Percentiles rank a stretch among this genome's conserved stretches.
Conservation (phyloP, 2,113 vertebrate genomes). For the Suricata suricatta region DNA sequence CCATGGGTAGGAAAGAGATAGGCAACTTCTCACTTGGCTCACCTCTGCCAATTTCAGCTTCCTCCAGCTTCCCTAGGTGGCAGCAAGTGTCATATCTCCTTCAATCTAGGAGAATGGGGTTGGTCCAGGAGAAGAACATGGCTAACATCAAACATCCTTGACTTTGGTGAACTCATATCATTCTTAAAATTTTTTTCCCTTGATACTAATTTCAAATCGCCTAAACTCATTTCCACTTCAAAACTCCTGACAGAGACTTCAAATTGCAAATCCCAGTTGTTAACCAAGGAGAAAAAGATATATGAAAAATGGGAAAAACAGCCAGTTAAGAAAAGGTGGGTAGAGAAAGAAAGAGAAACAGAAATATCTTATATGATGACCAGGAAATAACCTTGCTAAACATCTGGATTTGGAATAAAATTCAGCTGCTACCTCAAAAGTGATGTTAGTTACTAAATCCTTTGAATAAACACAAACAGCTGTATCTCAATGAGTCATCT, state of each 20-base stretch:
- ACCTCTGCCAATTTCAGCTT: constrained; percentile 36
- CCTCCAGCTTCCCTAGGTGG: background rate
- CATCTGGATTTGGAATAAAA: constrained; percentile 16
- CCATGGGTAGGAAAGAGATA: background rate
- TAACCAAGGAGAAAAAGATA: background rate
- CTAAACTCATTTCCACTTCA: constrained; percentile 67
- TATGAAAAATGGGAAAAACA: background rate
- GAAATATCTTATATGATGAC: background rate
- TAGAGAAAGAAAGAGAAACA: constrained; percentile 19
- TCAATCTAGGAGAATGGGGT: background rate
- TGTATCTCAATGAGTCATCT: background rate
- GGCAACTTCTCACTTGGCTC: constrained; percentile 45
- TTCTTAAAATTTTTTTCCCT: constrained; percentile 49
- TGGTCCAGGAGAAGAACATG: constrained; percentile 6
- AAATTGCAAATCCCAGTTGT: constrained; percentile 24
- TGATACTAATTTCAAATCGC: constrained; percentile 55
- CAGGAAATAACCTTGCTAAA: background rate
- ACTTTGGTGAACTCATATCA: constrained; percentile 50
- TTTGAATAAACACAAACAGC: background rate
- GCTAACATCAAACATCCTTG: constrained; percentile 43
- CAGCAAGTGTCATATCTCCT: background rate
- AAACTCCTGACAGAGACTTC: constrained; percentile 34
- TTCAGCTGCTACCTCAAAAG: background rate
- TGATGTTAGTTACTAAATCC: background rate
- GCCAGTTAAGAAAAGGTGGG: background rate